Evolutionary conservation across 2,888 invertebrate species (phyloP), one percentile per base, ranked within the genome.

Genomic region (Digitonthophagus gazella): DNA sequence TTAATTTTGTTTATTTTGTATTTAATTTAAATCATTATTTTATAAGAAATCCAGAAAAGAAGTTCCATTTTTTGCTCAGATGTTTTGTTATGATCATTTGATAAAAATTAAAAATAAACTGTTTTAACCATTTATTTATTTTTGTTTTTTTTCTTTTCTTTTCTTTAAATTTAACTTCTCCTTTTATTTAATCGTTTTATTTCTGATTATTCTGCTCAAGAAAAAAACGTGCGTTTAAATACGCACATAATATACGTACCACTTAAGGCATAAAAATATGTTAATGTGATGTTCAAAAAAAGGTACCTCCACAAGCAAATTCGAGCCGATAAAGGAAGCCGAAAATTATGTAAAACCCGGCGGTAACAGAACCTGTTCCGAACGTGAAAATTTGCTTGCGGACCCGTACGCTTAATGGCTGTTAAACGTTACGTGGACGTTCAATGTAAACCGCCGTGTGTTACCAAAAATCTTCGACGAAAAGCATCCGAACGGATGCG

Each of bases 1-100:
- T 78, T 77, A 78, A 78, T 77, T 44, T 78, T 79, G 78, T 79
- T 79, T 75, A 78, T 78, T 78, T 77, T 77, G 75, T 79, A 79
- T 78, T 78, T 78, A 76, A 77, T 77, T 79, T 75, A 69, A 70
- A 75, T 76, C 74, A 44, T 44, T 44, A 44, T 44, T 69, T 68
- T 69, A 66, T 69, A 69, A 71, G 71, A 11, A n/a, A 44, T 44
- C 28, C 63, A 55, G 58, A 22, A 65, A 65, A 68, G 56, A 58
- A 65, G 70, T 70, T 68, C 69, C 71, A 71, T 72, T 72, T 68
- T 71, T 73, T 73, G 72, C 72, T 72, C 73, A 73, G 69, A 69
- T 66, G 71, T 74, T 73, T 73, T 73, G 72, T 74, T 72, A 72
- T 69, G 68, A 72, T 67, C 68, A 67, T 73, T 72, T 71, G 64